A percentile compares a stretch with the other conserved stretches of the same genome.
phyloP scores from a whole-genome alignment of 2,113 vertebrate species.

The Pavo muticus region DNA sequence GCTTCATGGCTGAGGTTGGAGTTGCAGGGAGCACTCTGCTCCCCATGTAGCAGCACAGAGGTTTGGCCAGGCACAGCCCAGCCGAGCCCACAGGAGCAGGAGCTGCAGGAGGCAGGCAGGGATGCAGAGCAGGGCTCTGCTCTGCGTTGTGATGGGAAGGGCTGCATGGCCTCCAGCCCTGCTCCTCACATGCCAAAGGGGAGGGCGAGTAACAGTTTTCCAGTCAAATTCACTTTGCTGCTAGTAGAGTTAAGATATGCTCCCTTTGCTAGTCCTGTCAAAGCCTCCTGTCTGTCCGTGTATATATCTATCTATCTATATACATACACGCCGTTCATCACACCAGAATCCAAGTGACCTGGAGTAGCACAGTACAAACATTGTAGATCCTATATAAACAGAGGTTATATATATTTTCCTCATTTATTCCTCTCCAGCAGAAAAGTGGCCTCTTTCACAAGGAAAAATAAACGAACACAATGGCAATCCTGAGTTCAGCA shows the following conservation, averaged over 20 bases:
- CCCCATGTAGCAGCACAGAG: rapidly evolving
- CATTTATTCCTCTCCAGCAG: slow-evolving; percentile 41
- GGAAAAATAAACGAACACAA: slow-evolving; percentile 53
- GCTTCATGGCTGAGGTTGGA: not conserved
- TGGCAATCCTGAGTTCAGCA: not conserved
- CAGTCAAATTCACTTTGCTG: not conserved
- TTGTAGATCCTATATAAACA: slow-evolving; percentile 42
- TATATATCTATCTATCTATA: not conserved
- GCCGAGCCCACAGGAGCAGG: not conserved
- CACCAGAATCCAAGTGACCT: not conserved
- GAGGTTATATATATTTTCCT: slow-evolving; percentile 22
- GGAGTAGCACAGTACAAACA: slow-evolving; percentile 31
- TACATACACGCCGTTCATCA: not conserved
- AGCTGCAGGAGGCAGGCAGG: rapidly evolving
- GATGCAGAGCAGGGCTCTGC: not conserved
- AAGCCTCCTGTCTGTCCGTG: not conserved
- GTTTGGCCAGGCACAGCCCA: not conserved
- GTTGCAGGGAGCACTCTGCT: not conserved
- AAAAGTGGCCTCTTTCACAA: not conserved
- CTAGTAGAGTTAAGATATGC: not conserved
- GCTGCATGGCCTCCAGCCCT: not conserved
- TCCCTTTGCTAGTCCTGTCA: not conserved
- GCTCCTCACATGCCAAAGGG: not conserved
- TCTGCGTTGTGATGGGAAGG: not conserved
- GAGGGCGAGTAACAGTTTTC: not conserved